Evolutionary conservation across 2,888 invertebrate species (phyloP).

Genomic region (Elaeidobius kamerunicus): DNA sequence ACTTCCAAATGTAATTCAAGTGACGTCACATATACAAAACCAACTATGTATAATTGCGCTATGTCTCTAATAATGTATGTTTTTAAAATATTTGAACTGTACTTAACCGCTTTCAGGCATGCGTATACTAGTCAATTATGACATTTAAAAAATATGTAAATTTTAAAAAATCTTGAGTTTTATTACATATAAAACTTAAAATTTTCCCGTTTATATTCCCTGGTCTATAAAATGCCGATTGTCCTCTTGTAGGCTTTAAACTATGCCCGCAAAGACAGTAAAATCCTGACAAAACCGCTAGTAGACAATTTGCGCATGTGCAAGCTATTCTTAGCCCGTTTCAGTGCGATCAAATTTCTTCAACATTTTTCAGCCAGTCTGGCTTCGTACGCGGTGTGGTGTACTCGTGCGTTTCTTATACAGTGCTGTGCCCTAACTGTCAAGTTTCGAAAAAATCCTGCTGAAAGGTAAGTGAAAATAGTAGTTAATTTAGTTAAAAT

Average conservation of each 20-base stretch:
- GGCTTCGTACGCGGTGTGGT: constrained; percentile 32
- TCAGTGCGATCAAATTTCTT: constrained; percentile 41
- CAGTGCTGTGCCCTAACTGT: constrained; percentile 33
- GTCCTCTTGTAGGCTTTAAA: too few relatives aligned
- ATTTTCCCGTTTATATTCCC: not conserved
- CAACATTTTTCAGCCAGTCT: constrained; percentile 37
- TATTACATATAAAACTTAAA: not conserved
- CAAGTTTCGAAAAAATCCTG: constrained; percentile 11
- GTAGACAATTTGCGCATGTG: constrained; percentile 27
- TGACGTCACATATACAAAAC: too few relatives aligned
- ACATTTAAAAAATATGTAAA: not conserved
- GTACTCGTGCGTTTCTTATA: constrained; percentile 31
- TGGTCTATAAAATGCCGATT: too few relatives aligned
- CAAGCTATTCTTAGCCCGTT: constrained; percentile 38
- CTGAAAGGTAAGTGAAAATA: constrained; percentile 27
- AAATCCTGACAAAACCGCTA: too few relatives aligned
- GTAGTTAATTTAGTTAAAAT: constrained; percentile 3
- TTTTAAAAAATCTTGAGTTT: not conserved
- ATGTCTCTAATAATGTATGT: not conserved
- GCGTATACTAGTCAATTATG: not conserved
- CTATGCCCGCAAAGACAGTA: too few relatives aligned
- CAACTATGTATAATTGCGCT: too few relatives aligned
- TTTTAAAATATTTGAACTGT: not conserved
- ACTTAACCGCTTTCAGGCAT: too few relatives aligned
- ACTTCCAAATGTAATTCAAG: too few relatives aligned